Base-by-base conservation (phyloP, 2,113 vertebrate genomes). In the Nerophis ophidion region DNA sequence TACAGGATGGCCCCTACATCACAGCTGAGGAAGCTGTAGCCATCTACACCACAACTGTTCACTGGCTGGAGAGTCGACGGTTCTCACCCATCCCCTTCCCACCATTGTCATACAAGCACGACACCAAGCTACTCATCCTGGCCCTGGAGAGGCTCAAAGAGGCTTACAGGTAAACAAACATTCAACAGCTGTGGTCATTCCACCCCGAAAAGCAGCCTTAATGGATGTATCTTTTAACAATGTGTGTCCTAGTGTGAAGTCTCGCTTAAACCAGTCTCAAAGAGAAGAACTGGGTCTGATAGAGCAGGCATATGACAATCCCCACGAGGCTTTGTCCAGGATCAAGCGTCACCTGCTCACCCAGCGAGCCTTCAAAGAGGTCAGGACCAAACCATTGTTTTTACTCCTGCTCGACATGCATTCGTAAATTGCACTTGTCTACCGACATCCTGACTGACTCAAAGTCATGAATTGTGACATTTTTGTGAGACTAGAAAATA, bases 31-130 rank as follows among this genome's bases (percentile, higher is more conserved):
- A 99, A 82, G 97, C 97, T 0, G 97, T 99, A 34, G 97, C 97
- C n/a, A 98, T 99, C 75, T 99, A 99, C 79, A 99, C 97, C 65
- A 99, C 97, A 79, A 99, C 97, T 0, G 97, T 99, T 76, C 97
- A 99, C 76, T 99, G 97, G 97, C 81, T 99, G 87, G 97, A 99
- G 86, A 99, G 97, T 84, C 92, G 97, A 4, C 90, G 97, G 1
- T 99, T 99, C 85, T 99, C 97, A 0, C 97, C 97, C 14, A 99
- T 99, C 61, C 97, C 97, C 0, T 99, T 99, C 78, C 97, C 97
- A 0, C 97, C 97, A 1, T 82, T 91, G 17, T 99, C 97, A 49
- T 99, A 99, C 86, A 99, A 99, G 65, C 97, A 99, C 1, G 97
- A 99, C 81, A 99, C 97, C 83, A 99, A 99, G 60, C 83, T 99